Conservation (phyloP, 2,113 vertebrate genomes). For the Sphaerodactylus townsendi region DNA sequence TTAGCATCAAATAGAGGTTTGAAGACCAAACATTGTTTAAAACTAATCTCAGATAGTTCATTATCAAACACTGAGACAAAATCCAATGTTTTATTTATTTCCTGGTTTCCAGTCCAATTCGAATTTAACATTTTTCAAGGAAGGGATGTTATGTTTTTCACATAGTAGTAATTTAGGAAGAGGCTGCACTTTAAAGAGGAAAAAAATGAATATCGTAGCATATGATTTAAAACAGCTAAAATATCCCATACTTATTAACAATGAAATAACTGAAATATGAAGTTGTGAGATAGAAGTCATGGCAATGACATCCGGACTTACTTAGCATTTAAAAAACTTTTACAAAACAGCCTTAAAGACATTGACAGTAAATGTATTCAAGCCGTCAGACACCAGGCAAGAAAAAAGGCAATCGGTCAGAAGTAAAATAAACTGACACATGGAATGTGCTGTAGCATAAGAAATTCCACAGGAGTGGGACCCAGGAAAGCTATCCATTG, state of each 20-base stretch:
- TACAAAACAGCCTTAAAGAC: not conserved
- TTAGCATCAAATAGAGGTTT: not conserved
- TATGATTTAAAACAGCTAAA: constrained; percentile 1
- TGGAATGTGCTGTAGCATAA: not conserved
- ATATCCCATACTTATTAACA: not conserved
- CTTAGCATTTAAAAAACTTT: not conserved
- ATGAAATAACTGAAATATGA: constrained; percentile 7
- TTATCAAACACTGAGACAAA: not conserved
- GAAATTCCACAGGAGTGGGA: not conserved
- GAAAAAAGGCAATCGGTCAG: not conserved
- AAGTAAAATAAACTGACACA: constrained; percentile 10
- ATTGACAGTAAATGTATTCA: not conserved
- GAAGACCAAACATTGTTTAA: not conserved
- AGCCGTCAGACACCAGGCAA: not conserved
- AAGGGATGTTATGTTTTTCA: not conserved
- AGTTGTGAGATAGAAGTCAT: not conserved
- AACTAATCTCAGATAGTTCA: not conserved
- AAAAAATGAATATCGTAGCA: not conserved
- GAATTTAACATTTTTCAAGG: not conserved
- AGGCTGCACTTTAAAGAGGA: not conserved
- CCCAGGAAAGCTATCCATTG: not conserved
- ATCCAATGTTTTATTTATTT: constrained; percentile 1
- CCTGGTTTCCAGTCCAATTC: not conserved
- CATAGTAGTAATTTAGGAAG: not conserved
- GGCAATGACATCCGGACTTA: not conserved